Evolutionary conservation across 2,113 vertebrate species (phyloP).

Genomic region (Elgaria multicarinata): DNA sequence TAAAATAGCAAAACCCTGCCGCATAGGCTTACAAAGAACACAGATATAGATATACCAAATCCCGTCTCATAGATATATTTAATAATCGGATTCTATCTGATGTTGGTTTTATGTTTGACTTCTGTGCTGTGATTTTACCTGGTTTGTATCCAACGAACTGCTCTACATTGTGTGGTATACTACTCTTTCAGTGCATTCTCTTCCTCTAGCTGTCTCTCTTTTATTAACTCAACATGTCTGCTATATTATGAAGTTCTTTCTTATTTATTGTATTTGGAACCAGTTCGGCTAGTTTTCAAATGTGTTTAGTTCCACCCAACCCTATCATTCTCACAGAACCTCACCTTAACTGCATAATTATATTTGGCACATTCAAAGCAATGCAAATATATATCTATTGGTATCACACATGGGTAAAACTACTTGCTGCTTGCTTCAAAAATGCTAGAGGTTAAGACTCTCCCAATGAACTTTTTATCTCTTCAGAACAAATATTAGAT

Average conservation of each 20-base stretch:
- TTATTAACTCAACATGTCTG: neutral
- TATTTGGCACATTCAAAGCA: constrained; percentile 26
- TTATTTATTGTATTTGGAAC: constrained; percentile 14
- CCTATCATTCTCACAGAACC: constrained; percentile 16
- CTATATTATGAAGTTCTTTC: neutral
- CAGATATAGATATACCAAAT: neutral
- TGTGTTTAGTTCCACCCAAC: constrained; percentile 25
- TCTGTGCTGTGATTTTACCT: neutral
- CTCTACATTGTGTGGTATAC: neutral
- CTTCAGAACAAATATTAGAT: neutral
- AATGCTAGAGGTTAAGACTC: neutral
- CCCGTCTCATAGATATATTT: neutral
- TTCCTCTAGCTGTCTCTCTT: neutral
- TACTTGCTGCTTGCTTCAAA: neutral
- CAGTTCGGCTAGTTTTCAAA: constrained; percentile 20
- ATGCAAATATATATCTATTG: constrained; percentile 10
- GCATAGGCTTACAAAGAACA: too few relatives aligned
- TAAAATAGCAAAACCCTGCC: too few relatives aligned
- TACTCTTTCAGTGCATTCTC: neutral
- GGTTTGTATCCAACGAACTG: neutral
- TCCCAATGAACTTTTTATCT: neutral
- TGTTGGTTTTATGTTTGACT: neutral
- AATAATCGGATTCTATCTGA: neutral
- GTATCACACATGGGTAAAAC: neutral
- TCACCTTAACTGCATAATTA: constrained; percentile 13